phyloP scores from a whole-genome alignment of 1,140 invertebrate species.

The Sarcophaga peregrina region DNA sequence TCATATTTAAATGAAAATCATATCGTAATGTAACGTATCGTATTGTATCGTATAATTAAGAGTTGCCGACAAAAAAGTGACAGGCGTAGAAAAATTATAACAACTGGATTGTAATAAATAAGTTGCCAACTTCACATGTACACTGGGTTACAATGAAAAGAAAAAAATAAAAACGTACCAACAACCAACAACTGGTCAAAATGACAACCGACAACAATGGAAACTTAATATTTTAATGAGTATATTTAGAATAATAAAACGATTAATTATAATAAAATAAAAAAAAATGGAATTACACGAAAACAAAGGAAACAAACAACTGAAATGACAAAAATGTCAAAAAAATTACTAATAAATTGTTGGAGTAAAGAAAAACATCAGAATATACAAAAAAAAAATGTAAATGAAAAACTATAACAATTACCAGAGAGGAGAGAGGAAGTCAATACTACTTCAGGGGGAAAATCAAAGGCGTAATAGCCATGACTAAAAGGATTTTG shows the following conservation, averaged over 20 bases:
- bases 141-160: neutral
- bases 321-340: conserved; percentile 36
- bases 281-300: neutral
- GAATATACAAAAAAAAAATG: conserved; percentile 1
- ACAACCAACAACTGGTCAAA: neutral
- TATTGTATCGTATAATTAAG: conserved; percentile 15
- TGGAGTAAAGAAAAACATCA: too few species aligned
- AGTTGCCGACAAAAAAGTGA: conserved; percentile 40
- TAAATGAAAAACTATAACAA: conserved; percentile 5
- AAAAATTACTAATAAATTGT: conserved; percentile 33
- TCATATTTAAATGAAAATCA: conserved; percentile 39
- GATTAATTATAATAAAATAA: conserved; percentile 39
- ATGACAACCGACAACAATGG: conserved; percentile 1
- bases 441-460: neutral
- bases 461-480: neutral
- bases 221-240: conserved; percentile 12
- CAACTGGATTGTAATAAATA: conserved; percentile 10
- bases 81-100: conserved; percentile 40
- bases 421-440: neutral
- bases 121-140: neutral
- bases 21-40: neutral
- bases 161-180: neutral
- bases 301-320: neutral
- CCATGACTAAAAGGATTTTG: neutral
- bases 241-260: conserved; percentile 40